These are phyloP conservation scores for Poeciliopsis turrubarensis DNA, from an alignment of 2,113 vertebrate species.

Conservation along the genomic window DNA sequence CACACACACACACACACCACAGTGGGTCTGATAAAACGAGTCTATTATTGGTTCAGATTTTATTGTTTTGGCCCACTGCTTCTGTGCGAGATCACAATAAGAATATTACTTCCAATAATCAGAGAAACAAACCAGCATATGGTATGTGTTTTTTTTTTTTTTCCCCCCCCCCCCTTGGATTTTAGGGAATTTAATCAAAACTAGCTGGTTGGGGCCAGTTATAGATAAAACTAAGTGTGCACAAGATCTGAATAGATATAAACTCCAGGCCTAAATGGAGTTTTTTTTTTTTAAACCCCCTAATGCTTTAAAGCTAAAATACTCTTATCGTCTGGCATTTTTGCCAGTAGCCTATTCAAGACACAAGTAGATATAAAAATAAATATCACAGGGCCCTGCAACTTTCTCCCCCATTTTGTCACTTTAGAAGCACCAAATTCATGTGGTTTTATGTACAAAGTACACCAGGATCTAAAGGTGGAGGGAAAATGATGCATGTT, in stretches of 20 bases:
- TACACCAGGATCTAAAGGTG: no score
- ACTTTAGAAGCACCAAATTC: no score
- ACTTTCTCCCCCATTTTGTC: no score
- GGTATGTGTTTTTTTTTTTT: neutral
- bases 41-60: conserved; percentile 29
- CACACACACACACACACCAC: conserved; percentile 41
- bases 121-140: neutral
- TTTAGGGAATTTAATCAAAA: neutral
- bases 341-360: neutral
- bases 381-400: no score
- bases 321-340: neutral
- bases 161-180: neutral
- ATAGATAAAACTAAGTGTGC: neutral
- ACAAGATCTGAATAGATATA: neutral
- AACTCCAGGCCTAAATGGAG: no score
- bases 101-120: neutral
- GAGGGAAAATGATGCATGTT: no score
- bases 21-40: conserved; percentile 4
- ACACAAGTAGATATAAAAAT: no score
- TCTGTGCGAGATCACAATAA: neutral
- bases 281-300: no score
- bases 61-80: conserved; percentile 10
- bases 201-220: neutral
- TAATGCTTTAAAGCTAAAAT: no score
- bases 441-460: no score